Evolutionary conservation across 1,140 invertebrate genomes (phyloP).

Genomic region (Goniozus legneri): DNA sequence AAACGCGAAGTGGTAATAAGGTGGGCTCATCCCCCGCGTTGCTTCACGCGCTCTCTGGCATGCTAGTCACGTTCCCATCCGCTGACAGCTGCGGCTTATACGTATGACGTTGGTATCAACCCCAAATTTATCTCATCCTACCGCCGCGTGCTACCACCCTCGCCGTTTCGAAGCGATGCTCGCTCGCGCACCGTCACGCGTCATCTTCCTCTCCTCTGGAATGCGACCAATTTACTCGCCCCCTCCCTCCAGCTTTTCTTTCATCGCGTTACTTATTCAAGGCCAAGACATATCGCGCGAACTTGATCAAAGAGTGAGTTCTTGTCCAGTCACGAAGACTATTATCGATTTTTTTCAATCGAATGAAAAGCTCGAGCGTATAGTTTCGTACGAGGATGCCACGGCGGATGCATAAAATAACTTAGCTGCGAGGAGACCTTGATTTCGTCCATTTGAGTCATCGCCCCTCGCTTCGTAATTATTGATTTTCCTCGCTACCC

Average conservation of each 20-base stretch:
- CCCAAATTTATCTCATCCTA: constrained; percentile 49
- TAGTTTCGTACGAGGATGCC: too few species aligned
- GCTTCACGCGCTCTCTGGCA: too few species aligned
- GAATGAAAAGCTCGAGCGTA: too few species aligned
- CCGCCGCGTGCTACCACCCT: constrained; percentile 47
- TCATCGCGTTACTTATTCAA: constrained; percentile 10
- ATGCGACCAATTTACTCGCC: too few species aligned
- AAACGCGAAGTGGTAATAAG: constrained; percentile 48
- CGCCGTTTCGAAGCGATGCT: too few species aligned
- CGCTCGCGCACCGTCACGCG: too few species aligned
- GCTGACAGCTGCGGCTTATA: constrained; percentile 56
- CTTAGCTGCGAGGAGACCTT: constrained; percentile 45
- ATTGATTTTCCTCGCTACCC: constrained; percentile 52
- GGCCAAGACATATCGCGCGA: too few species aligned
- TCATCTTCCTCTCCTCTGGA: constrained; percentile 22
- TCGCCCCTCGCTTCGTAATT: constrained; percentile 53
- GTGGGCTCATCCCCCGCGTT: too few species aligned
- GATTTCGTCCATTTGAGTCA: constrained; percentile 55
- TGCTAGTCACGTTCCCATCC: constrained; percentile 54
- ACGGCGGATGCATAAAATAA: too few species aligned
- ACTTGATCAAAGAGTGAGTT: too few species aligned
- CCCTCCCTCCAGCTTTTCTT: constrained; percentile 45
- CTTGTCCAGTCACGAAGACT: too few species aligned
- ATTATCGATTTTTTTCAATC: too few species aligned
- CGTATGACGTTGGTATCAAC: constrained; percentile 54